Base-by-base conservation (phyloP, 1,140 invertebrate genomes). In the Brachionus manjavacas region DNA sequence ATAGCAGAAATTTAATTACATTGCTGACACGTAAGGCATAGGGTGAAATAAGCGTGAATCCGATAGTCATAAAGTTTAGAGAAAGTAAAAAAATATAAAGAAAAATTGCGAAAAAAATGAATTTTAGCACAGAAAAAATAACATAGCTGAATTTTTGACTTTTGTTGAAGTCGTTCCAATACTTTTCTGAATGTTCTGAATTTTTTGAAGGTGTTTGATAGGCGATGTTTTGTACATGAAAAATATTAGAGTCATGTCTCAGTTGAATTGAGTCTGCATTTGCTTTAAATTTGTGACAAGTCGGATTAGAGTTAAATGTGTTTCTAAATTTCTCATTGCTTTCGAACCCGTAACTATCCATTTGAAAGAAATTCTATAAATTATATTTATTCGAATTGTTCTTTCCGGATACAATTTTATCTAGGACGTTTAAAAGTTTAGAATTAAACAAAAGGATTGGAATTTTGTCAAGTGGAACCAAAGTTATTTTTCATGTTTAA, bases 1-100 rank as follows among this genome's bases (percentile, higher is more conserved):
- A 66, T 12, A 92, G 86, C 6, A 92, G 85, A 7, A 64, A 81
- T 39, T 39, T 23, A 25, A 81, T 41, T 2, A 25, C 4, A n/a
- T 68, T 8, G 16, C 39, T 28, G 41, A n/a, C 1, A 66, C 41
- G 3, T 23, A 81, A 23, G 9, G 79, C 64, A 46, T 81, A 81
- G 1, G 49, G 49, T 41, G 79, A 23, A n/a, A 81, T 28, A 25
- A 81, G 25, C 12, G 79, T 68, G 20, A 81, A 64, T 25, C 79
- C 79, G 25, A 68, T 68, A 14, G 79, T 81, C 79, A 81, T 81
- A 23, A 81, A 81, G 64, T 81, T 81, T 14, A 81, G 20, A 6
- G 79, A 81, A 25, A 81, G 41, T 46, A 81, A 43, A 81, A 68
- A 60, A 28, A 81, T 35, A 12, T 64, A 81, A 0, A 81, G 35